Conservation (phyloP, 2,113 vertebrate species). For the Carollia perspicillata region DNA sequence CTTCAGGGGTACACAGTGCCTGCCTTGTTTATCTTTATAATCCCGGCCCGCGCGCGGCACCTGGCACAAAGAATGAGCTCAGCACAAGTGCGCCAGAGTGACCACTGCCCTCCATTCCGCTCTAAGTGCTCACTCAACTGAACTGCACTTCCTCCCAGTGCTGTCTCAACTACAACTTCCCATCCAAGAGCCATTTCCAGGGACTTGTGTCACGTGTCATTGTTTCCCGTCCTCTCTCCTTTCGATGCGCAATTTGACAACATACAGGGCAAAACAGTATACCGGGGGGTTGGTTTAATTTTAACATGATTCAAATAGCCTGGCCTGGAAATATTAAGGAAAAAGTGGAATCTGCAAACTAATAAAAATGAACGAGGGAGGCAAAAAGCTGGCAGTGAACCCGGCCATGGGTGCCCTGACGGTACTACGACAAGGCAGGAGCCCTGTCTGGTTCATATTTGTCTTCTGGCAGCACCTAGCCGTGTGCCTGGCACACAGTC, state of each 20-base stretch:
- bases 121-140: neutral
- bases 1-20: too few relatives aligned
- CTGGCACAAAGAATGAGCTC: neutral
- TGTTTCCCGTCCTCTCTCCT: constrained; percentile 14
- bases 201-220: neutral
- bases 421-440: neutral
- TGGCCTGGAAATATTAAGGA: neutral
- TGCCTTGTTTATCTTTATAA: neutral
- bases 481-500: neutral
- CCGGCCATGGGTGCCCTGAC: rapidly evolving
- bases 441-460: neutral
- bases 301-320: neutral
- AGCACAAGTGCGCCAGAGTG: neutral
- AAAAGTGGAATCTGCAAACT: neutral
- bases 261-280: neutral
- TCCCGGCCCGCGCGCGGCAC: too few relatives aligned
- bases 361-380: neutral
- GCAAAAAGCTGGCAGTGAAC: neutral
- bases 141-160: neutral
- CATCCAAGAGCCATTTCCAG: neutral
- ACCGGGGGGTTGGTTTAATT: neutral
- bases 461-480: neutral
- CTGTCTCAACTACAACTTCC: neutral
- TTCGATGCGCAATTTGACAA: neutral
- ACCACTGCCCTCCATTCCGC: neutral